Conservation (phyloP, 1,140 invertebrate species). For the Procambarus virginalis region DNA sequence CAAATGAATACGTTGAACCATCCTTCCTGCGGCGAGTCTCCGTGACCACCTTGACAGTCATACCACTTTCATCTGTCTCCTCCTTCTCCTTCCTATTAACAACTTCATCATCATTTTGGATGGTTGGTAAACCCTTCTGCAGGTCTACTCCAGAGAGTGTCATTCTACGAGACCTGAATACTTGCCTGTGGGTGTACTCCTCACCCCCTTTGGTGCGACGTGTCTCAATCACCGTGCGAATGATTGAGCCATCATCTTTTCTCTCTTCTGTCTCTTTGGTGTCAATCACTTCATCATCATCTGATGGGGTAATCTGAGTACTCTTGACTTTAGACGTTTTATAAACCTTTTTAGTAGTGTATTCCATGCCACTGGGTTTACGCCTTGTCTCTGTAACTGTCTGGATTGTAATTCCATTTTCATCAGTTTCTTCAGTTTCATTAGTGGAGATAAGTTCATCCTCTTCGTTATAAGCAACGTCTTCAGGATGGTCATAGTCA, state of each 20-base stretch:
- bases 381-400: conserved; percentile 69
- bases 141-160: conserved; percentile 67
- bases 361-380: conserved; percentile 62
- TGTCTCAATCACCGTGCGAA: conserved; percentile 62
- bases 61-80: conserved; percentile 61
- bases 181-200: conserved; percentile 70
- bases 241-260: conserved; percentile 57
- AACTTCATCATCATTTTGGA: conserved; percentile 69
- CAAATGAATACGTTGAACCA: conserved; percentile 69
- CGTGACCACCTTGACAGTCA: conserved; percentile 61
- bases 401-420: conserved; percentile 63
- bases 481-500: conserved; percentile 70
- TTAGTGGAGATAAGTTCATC: conserved; percentile 60
- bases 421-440: conserved; percentile 68
- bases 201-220: conserved; percentile 62
- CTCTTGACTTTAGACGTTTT: conserved; percentile 67
- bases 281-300: conserved; percentile 68
- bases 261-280: conserved; percentile 68
- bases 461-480: conserved; percentile 65
- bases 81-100: conserved; percentile 63
- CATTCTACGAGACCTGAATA: conserved; percentile 65
- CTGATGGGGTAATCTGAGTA: conserved; percentile 66
- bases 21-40: conserved; percentile 68
- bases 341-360: conserved; percentile 70
- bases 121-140: conserved; percentile 61